Conservation (phyloP, 2,888 invertebrate species). For the Pyrochroa serraticornis region DNA sequence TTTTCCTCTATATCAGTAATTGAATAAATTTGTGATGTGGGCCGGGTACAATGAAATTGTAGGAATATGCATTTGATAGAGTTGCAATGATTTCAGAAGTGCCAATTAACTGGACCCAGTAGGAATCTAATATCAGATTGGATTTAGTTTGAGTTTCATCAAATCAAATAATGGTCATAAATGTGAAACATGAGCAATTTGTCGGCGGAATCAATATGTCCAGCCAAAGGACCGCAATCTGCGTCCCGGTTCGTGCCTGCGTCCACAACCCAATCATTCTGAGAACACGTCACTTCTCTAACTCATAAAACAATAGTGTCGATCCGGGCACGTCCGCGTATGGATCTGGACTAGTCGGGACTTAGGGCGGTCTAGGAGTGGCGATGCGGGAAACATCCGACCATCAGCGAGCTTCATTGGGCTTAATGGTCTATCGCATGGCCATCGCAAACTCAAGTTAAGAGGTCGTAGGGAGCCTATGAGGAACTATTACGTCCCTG, state of each 20-base stretch:
- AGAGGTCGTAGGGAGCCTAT: slow-evolving; percentile 50
- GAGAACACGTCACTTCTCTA: slow-evolving; percentile 47
- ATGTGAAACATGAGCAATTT: slow-evolving; percentile 39
- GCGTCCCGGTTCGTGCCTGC: slow-evolving; percentile 38
- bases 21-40: too few relatives aligned
- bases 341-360: slow-evolving; percentile 20
- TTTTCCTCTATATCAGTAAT: too few relatives aligned
- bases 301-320: slow-evolving; percentile 51
- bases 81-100: background rate
- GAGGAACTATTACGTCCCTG: slow-evolving; percentile 46
- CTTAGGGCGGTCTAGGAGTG: slow-evolving; percentile 19
- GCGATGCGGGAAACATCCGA: slow-evolving; percentile 7
- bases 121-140: background rate
- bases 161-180: slow-evolving; percentile 24
- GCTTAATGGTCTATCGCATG: slow-evolving; percentile 50
- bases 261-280: slow-evolving; percentile 37
- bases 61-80: background rate
- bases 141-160: slow-evolving; percentile 3
- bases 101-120: too few relatives aligned
- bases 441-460: slow-evolving; percentile 51
- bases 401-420: slow-evolving; percentile 47
- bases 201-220: slow-evolving; percentile 40
- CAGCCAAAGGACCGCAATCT: slow-evolving; percentile 36
- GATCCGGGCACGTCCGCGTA: slow-evolving; percentile 48
- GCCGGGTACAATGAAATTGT: too few relatives aligned